Percentiles rank a stretch among this genome's conserved stretches.
Conservation (phyloP, 2,888 invertebrate species). For the Drosophila mercatorum region DNA sequence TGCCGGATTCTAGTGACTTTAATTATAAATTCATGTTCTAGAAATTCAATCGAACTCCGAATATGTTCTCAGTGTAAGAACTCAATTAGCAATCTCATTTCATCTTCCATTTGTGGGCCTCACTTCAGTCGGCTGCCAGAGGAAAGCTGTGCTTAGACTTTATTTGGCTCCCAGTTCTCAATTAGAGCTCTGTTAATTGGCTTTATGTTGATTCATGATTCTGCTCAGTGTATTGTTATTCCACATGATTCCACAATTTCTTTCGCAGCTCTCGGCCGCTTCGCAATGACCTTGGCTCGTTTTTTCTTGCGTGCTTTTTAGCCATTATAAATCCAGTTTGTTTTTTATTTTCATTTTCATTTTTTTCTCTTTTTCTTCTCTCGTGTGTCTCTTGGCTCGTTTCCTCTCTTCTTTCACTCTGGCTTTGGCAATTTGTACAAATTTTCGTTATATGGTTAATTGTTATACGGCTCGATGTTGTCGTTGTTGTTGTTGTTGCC, state of each 20-base stretch:
- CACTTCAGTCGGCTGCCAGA: background rate
- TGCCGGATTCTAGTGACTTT: too few species aligned
- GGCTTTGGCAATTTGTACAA: constrained; percentile 68
- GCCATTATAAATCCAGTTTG: constrained; percentile 73
- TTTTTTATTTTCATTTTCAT: constrained; percentile 42
- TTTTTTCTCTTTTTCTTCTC: constrained; percentile 6
- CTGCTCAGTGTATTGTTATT: constrained; percentile 41
- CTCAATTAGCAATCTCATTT: background rate
- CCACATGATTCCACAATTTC: constrained; percentile 75
- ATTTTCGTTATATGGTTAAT: constrained; percentile 78
- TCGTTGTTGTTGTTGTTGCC: constrained; percentile 66
- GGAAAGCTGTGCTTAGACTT: background rate
- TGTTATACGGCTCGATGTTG: constrained; percentile 49
- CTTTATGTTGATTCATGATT: constrained; percentile 7
- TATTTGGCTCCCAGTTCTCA: background rate
- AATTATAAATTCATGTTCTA: too few species aligned
- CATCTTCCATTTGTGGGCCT: background rate
- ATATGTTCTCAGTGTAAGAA: constrained; percentile 4
- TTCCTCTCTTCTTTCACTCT: constrained; percentile 79
- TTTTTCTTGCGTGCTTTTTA: constrained; percentile 79
- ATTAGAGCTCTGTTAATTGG: constrained; percentile 1
- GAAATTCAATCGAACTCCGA: background rate
- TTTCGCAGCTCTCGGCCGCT: constrained; percentile 54
- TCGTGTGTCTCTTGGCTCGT: constrained; percentile 21
- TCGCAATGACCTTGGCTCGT: constrained; percentile 77